Percentiles rank a stretch among this genome's conserved stretches.
phyloP scores from a whole-genome alignment of 2,113 vertebrate species.

The Antechinus flavipes region DNA sequence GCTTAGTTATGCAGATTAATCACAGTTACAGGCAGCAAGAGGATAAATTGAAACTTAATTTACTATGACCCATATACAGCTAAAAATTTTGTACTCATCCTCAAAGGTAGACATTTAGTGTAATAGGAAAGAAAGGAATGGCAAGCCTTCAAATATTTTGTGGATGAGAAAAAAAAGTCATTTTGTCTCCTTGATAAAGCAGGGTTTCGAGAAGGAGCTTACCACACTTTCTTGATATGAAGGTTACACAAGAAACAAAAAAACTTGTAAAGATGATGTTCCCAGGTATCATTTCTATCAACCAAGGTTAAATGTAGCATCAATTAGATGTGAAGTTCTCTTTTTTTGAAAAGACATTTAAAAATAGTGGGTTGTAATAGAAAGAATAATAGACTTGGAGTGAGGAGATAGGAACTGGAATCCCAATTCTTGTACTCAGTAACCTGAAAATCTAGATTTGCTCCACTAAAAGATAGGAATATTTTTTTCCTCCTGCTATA shows the following conservation, averaged over 20 bases:
- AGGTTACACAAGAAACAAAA: slow-evolving; percentile 27
- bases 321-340: background rate
- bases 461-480: background rate
- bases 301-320: background rate
- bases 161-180: slow-evolving; percentile 65
- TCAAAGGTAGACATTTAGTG: slow-evolving; percentile 2
- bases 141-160: slow-evolving; percentile 52
- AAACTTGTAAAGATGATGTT: slow-evolving; percentile 12
- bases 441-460: background rate
- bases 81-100: background rate
- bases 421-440: background rate
- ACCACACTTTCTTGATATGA: slow-evolving; percentile 36
- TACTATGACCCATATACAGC: background rate
- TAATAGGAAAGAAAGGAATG: background rate
- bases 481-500: background rate
- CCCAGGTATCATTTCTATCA: background rate
- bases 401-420: background rate
- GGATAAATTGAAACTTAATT: background rate
- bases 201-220: slow-evolving; percentile 61
- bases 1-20: background rate
- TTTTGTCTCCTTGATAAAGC: slow-evolving; percentile 42
- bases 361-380: background rate
- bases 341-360: background rate
- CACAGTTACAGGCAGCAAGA: background rate
- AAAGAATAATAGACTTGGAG: background rate